Percentiles rank a stretch among this genome's conserved stretches.
Evolutionary conservation across 2,888 invertebrate species (phyloP).

Genomic region (Geotrupes spiniger): DNA sequence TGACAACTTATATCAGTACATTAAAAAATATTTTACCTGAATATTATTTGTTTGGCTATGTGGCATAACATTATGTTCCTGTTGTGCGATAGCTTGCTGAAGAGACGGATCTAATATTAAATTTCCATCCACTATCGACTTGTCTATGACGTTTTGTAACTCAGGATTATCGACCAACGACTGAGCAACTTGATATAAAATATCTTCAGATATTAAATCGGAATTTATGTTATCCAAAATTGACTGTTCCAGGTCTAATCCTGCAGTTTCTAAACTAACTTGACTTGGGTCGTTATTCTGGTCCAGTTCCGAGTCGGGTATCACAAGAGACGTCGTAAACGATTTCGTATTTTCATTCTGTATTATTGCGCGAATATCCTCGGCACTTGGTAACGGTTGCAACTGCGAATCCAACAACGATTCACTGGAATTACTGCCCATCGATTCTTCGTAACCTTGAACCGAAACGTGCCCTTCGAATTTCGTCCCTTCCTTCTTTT

Average conservation of each 20-base stretch:
- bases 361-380: slow-evolving; percentile 44
- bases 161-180: slow-evolving; percentile 64
- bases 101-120: slow-evolving; percentile 42
- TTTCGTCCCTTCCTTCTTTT: slow-evolving; percentile 6
- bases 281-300: slow-evolving; percentile 35
- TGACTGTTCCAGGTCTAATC: slow-evolving; percentile 58
- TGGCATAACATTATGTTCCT: slow-evolving; percentile 14
- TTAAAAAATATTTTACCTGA: slow-evolving; percentile 21
- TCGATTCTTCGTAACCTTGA: slow-evolving; percentile 21
- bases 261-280: slow-evolving; percentile 55
- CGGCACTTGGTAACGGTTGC: slow-evolving; percentile 36
- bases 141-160: slow-evolving; percentile 70
- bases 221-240: slow-evolving; percentile 59
- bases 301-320: slow-evolving; percentile 26
- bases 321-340: slow-evolving; percentile 34
- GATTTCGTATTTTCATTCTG: slow-evolving; percentile 44
- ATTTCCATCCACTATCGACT: slow-evolving; percentile 51
- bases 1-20: slow-evolving; percentile 10
- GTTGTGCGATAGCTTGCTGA: slow-evolving; percentile 27
- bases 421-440: slow-evolving; percentile 26
- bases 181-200: slow-evolving; percentile 71
- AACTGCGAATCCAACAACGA: slow-evolving; percentile 22
- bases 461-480: slow-evolving; percentile 18
- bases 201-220: slow-evolving; percentile 68
- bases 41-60: slow-evolving; percentile 16